Percentiles rank a stretch among this genome's conserved stretches.
These are phyloP conservation scores for Ectropis grisescens DNA, from an alignment of 1,140 invertebrate species.

Conservation along the genomic window DNA sequence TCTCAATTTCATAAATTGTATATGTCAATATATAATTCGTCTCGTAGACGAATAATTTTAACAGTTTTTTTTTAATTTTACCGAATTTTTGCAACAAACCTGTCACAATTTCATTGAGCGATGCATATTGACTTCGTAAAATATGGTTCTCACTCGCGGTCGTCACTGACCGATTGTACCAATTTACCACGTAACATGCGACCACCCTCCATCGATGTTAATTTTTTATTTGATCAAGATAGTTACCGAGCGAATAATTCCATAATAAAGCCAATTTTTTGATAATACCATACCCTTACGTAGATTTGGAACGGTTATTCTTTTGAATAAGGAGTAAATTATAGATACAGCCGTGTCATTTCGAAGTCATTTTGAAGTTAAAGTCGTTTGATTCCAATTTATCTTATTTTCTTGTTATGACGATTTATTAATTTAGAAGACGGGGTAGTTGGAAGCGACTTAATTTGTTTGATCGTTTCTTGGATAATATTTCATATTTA, in stretches of 20 bases:
- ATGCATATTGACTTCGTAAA: no score
- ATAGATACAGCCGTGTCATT: conserved; percentile 47
- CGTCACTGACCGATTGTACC: conserved; percentile 34
- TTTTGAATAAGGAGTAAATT: conserved; percentile 42
- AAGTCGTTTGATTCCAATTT: conserved; percentile 49
- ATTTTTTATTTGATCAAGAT: conserved; percentile 66
- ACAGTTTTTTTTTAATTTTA: no score
- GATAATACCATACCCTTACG: conserved; percentile 40
- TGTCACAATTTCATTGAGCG: no score
- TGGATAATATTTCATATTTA: no score
- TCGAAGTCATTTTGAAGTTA: conserved; percentile 44
- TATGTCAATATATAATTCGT: no score
- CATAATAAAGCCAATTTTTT: conserved; percentile 67
- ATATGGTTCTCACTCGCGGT: conserved; percentile 1
- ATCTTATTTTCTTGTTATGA: conserved; percentile 30
- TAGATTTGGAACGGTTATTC: conserved; percentile 38
- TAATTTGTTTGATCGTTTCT: no score
- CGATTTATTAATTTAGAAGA: conserved; percentile 16
- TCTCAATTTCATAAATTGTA: no score
- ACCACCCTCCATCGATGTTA: conserved; percentile 42
- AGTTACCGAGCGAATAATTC: conserved; percentile 49
- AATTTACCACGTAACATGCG: conserved; percentile 46
- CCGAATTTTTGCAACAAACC: no score
- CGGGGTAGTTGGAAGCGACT: not conserved
- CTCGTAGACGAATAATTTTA: no score